These are phyloP conservation scores for Poecilia velifera DNA, from an alignment of 2,797 vertebrate species.

Conservation along the genomic window DNA sequence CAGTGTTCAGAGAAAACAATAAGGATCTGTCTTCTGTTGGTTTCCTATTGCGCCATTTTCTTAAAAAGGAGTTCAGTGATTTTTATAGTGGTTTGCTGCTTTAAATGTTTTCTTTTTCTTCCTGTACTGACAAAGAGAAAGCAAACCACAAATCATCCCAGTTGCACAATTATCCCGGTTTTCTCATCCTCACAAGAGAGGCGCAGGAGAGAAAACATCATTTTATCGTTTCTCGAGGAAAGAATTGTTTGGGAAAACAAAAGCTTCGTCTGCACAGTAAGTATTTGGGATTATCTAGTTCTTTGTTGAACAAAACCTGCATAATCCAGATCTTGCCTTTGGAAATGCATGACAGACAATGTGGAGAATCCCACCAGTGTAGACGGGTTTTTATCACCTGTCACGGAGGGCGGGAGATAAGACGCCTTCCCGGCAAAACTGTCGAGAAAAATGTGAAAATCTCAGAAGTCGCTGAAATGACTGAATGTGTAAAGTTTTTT, in stretches of 20 bases:
- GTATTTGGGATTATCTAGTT: slow-evolving; percentile 36
- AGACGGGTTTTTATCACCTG: slow-evolving; percentile 26
- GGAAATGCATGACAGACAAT: slow-evolving; percentile 37
- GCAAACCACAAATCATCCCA: background rate
- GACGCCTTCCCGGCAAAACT: slow-evolving; percentile 11
- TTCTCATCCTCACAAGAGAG: slow-evolving; percentile 12
- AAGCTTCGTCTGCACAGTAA: slow-evolving; percentile 27
- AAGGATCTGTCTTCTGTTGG: slow-evolving; percentile 36
- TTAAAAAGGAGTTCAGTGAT: slow-evolving; percentile 35
- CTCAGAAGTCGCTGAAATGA: background rate
- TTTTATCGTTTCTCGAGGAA: slow-evolving; percentile 21
- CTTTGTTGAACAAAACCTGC: slow-evolving; percentile 34
- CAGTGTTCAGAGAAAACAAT: background rate
- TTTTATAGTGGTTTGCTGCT: slow-evolving; percentile 16
- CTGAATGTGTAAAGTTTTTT: background rate
- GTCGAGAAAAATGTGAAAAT: background rate
- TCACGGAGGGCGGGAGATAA: slow-evolving; percentile 23
- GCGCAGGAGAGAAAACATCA: background rate
- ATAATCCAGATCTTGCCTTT: slow-evolving; percentile 34
- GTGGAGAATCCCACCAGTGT: slow-evolving; percentile 15
- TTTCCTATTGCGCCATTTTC: slow-evolving; percentile 19
- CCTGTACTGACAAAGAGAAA: too few relatives aligned
- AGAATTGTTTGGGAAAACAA: slow-evolving; percentile 36
- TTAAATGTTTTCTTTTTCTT: background rate
- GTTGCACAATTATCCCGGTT: background rate